These are phyloP conservation scores for Sarcophaga variegata DNA, from an alignment of 2,888 invertebrate genomes.

Conservation along the genomic window DNA sequence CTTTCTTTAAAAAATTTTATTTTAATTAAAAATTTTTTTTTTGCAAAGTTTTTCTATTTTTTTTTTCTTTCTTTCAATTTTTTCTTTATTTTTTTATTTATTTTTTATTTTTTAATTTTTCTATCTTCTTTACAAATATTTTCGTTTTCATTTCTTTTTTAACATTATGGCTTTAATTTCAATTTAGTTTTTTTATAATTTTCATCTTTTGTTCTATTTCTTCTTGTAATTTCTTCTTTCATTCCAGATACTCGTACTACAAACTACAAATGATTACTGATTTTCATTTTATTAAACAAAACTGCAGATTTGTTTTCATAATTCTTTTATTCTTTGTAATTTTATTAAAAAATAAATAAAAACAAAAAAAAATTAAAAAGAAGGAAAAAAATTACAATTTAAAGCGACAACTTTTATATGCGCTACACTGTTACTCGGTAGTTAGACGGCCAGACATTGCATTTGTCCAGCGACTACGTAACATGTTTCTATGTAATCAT, in stretches of 20 bases:
- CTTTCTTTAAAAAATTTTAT: neutral
- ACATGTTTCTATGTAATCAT: too few relatives aligned
- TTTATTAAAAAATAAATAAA: neutral
- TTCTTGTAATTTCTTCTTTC: neutral
- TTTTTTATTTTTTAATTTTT: neutral
- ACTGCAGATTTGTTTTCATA: conserved; percentile 28
- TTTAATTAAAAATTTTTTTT: neutral
- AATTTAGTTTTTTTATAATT: neutral
- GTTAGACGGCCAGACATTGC: too few relatives aligned
- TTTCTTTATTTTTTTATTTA: neutral
- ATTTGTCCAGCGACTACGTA: too few relatives aligned
- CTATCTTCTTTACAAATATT: neutral
- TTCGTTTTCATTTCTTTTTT: neutral
- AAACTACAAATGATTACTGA: conserved; percentile 62
- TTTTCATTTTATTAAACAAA: conserved; percentile 31
- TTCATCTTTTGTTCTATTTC: neutral
- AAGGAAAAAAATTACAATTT: neutral
- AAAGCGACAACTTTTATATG: conserved; percentile 22
- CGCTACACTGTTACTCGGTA: neutral
- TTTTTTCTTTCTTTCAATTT: neutral
- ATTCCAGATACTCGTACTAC: conserved; percentile 37
- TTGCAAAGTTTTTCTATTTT: neutral
- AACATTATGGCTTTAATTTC: neutral
- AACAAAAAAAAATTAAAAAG: neutral
- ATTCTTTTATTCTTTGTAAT: conserved; percentile 38